These are phyloP conservation scores for Sorex maritimensis DNA, from an alignment of 2,797 vertebrate species.

Conservation along the genomic window DNA sequence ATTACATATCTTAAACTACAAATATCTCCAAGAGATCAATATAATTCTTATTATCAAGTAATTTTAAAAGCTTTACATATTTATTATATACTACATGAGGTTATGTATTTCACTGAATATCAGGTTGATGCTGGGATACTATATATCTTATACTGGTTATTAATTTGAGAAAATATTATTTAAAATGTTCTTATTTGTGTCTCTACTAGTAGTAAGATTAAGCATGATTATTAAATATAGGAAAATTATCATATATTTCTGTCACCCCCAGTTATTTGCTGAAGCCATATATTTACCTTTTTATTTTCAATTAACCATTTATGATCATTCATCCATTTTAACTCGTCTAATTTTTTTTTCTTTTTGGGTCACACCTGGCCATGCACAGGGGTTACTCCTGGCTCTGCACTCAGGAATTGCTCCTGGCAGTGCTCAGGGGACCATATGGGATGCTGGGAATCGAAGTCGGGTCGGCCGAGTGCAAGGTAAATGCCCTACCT, in stretches of 20 bases:
- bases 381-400: too few relatives aligned
- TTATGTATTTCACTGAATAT: not conserved
- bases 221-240: conserved; percentile 15
- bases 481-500: too few relatives aligned
- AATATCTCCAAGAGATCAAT: not conserved
- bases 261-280: not conserved
- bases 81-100: not conserved
- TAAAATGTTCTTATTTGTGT: not conserved
- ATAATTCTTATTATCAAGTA: not conserved
- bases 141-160: conserved; percentile 37
- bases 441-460: too few relatives aligned
- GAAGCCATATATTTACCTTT: conserved; percentile 21
- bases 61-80: not conserved
- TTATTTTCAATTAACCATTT: conserved; percentile 13
- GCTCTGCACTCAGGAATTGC: too few relatives aligned
- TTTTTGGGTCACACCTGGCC: too few relatives aligned
- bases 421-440: too few relatives aligned
- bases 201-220: not conserved
- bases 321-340: not conserved
- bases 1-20: not conserved
- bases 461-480: too few relatives aligned
- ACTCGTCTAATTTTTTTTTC: not conserved
- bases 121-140: not conserved
- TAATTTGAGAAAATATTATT: not conserved
- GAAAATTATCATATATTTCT: not conserved